These are phyloP conservation scores for Bolinopsis microptera DNA, from an alignment of 37 sponge, comb jelly and placozoan species.

Conservation along the genomic window DNA sequence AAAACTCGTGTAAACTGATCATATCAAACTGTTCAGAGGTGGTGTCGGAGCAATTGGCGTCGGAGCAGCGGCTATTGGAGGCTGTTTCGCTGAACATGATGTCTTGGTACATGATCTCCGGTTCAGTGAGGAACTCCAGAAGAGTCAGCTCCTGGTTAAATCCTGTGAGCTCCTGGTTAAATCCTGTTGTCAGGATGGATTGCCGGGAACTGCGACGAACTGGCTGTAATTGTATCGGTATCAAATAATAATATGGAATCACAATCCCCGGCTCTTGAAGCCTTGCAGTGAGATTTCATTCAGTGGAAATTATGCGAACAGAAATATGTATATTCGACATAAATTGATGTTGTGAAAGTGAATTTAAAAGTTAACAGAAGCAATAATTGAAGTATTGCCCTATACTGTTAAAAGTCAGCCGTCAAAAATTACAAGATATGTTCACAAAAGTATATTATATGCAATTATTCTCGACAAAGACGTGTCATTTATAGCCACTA, in stretches of 20 bases:
- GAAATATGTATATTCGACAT: no score
- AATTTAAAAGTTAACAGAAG: no score
- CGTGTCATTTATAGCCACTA: background rate
- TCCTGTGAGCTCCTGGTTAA: slow-evolving; percentile 4
- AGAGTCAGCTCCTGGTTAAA: slow-evolving; percentile 41
- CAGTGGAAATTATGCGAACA: background rate
- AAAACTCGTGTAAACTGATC: slow-evolving; percentile 21
- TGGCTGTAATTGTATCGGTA: background rate
- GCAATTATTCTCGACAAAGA: background rate
- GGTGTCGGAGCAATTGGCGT: background rate
- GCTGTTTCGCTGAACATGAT: background rate
- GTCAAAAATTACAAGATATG: no score
- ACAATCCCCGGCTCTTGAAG: background rate
- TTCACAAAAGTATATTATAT: no score
- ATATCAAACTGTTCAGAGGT: background rate
- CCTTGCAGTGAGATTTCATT: background rate
- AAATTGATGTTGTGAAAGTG: no score
- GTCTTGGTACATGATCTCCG: slow-evolving; percentile 37
- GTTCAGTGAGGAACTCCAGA: slow-evolving; percentile 12
- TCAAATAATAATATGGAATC: no score
- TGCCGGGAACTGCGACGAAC: slow-evolving; percentile 7
- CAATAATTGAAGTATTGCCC: background rate
- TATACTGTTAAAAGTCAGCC: no score
- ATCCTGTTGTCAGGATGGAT: slow-evolving; percentile 10
- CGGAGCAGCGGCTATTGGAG: background rate